Conservation (phyloP, 1,140 invertebrate genomes). For the Antheraea pernyi region DNA sequence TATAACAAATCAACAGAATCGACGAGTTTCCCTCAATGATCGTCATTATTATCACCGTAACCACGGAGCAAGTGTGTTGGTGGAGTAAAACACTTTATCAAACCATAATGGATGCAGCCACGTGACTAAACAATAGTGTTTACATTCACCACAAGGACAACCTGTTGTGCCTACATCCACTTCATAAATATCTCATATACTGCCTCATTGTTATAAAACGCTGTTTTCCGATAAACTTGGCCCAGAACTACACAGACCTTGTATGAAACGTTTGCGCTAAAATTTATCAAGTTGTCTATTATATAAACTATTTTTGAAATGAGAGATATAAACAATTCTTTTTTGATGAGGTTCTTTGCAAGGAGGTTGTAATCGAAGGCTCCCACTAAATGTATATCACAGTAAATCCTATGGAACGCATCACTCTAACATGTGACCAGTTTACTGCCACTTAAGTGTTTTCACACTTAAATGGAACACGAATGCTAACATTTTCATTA, state of each 20-base stretch:
- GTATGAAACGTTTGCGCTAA: slow-evolving; percentile 16
- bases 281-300: neutral
- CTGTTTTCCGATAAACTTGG: slow-evolving; percentile 26
- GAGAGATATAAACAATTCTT: neutral
- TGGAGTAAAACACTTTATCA: slow-evolving; percentile 48
- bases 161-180: slow-evolving; percentile 33
- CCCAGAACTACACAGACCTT: slow-evolving; percentile 16
- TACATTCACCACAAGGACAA: slow-evolving; percentile 54
- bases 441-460: no score
- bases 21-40: neutral
- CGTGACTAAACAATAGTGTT: slow-evolving; percentile 71
- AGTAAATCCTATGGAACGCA: no score
- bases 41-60: neutral
- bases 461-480: no score
- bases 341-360: no score
- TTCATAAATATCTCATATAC: slow-evolving; percentile 32
- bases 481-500: no score
- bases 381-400: no score
- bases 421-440: no score
- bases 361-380: no score
- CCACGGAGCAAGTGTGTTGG: slow-evolving; percentile 39
- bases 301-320: neutral
- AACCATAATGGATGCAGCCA: slow-evolving; percentile 55
- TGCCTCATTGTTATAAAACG: slow-evolving; percentile 32
- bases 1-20: no score